Percentiles rank a stretch among this genome's conserved stretches.
phyloP scores from a whole-genome alignment of 2,888 invertebrate species.

The Germaria angustata region DNA sequence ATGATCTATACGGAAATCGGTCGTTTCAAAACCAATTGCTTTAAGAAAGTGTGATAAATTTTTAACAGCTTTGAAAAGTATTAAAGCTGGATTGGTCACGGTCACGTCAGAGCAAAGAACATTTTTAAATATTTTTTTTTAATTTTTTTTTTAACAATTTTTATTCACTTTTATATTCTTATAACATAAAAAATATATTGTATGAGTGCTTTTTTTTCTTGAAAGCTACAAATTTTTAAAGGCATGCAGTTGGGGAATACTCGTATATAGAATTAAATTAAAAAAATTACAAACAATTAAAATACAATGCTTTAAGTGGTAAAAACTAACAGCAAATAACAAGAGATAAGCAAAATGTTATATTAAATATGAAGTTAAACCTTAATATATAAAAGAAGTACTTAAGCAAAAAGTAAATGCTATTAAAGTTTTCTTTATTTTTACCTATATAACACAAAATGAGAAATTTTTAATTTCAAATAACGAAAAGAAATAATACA shows the following conservation, averaged over 20 bases:
- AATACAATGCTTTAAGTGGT: background rate
- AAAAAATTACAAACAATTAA: background rate
- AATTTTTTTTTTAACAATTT: slow-evolving; percentile 22
- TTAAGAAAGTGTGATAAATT: too few species aligned
- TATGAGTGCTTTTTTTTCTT: background rate
- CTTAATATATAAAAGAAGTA: slow-evolving; percentile 41
- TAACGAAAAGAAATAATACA: slow-evolving; percentile 59
- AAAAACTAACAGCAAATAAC: background rate
- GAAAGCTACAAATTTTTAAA: background rate
- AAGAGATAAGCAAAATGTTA: background rate
- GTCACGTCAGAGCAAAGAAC: too few species aligned
- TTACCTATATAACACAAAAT: background rate
- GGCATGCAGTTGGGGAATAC: background rate
- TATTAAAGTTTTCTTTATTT: slow-evolving; percentile 15
- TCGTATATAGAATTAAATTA: slow-evolving; percentile 17
- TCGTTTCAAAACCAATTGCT: too few species aligned
- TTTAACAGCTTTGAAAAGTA: too few species aligned
- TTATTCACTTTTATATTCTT: slow-evolving; percentile 39
- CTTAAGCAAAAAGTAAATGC: slow-evolving; percentile 47
- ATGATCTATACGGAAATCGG: too few species aligned
- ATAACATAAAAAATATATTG: slow-evolving; percentile 18
- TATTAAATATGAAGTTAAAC: slow-evolving; percentile 35
- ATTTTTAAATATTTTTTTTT: too few species aligned
- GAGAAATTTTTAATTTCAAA: slow-evolving; percentile 67
- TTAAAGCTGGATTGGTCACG: too few species aligned